These are phyloP conservation scores for Clistopyga incitator DNA, from an alignment of 2,888 invertebrate genomes.

Conservation along the genomic window DNA sequence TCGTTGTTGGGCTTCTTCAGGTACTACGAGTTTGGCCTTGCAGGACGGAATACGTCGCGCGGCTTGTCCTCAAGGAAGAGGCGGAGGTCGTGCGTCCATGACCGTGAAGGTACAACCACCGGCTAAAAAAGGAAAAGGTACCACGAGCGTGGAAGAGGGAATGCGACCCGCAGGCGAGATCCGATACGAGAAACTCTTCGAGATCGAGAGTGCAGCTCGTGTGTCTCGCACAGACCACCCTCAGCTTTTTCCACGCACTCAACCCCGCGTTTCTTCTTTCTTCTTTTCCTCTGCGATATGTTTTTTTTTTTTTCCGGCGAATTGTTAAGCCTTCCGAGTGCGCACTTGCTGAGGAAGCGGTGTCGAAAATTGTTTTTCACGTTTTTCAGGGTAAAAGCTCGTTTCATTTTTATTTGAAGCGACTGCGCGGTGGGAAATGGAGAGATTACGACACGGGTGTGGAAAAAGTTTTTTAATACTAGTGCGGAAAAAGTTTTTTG, in stretches of 20 bases:
- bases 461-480: too few species aligned
- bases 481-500: too few species aligned
- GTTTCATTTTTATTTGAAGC: too few species aligned
- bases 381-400: not conserved
- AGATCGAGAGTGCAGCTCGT: conserved; percentile 36
- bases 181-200: conserved; percentile 40
- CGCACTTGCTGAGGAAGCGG: not conserved
- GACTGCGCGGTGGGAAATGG: too few species aligned
- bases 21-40: conserved; percentile 44
- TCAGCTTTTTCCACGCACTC: conserved; percentile 3
- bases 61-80: conserved; percentile 44
- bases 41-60: conserved; percentile 56
- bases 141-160: conserved; percentile 1
- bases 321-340: not conserved
- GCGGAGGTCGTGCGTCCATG: conserved; percentile 43
- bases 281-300: not conserved
- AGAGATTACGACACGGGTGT: too few species aligned
- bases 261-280: not conserved
- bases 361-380: not conserved
- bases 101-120: conserved; percentile 35
- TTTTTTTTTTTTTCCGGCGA: not conserved
- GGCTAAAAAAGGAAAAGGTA: conserved; percentile 28
- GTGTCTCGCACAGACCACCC: conserved; percentile 9
- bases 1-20: conserved; percentile 13
- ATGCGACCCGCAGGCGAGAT: conserved; percentile 29